Evolutionary conservation across 1,140 invertebrate genomes (phyloP), one percentile per base, ranked within the genome.

Genomic region (Macrobrachium rosenbergii): DNA sequence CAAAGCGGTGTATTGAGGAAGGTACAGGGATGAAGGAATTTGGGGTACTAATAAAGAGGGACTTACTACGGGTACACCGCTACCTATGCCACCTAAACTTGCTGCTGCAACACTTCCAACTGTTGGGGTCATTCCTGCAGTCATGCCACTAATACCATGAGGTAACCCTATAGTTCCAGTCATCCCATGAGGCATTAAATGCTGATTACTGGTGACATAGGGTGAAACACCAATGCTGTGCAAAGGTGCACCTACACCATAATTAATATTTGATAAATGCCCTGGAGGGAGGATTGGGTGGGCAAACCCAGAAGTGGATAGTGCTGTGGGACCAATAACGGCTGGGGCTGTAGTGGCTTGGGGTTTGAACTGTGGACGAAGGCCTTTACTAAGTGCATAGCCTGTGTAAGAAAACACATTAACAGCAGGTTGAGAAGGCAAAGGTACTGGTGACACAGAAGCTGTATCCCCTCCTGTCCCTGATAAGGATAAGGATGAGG

Each of bases 361-460:
- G 21, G 84, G 81, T 67, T 87, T 89, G 73, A 79, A 73, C 78
- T 82, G 83, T 37, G 75, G 88, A 43, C 83, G 86, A 28, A 90
- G 58, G 43, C 87, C 89, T 84, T 94, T 94, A 90, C 96, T 96
- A 11, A 96, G 92, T 10, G 95, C 94, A 59, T 96, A 94, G 78
- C 96, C 96, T 59, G 96, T 96, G 92, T 96, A 97, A 90, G 94
- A 95, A 21, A 95, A 93, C 16, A 95, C 95, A 89, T 94, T 93
- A 12, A 94, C 91, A 85, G 89, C 88, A 82, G 83, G 90, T 76
- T 85, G 89, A 67, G 86, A 80, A 73, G 83, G 72, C 78, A 88
- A 62, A 79, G 81, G 72, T 43, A 52, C 81, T 45, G 82, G 81
- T 63, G 75, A 83, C 52, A 67, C 69, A 60, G 75, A 62, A 59